Evolutionary conservation across 2,113 vertebrate species (phyloP).

Genomic region (Hassar affinis): DNA sequence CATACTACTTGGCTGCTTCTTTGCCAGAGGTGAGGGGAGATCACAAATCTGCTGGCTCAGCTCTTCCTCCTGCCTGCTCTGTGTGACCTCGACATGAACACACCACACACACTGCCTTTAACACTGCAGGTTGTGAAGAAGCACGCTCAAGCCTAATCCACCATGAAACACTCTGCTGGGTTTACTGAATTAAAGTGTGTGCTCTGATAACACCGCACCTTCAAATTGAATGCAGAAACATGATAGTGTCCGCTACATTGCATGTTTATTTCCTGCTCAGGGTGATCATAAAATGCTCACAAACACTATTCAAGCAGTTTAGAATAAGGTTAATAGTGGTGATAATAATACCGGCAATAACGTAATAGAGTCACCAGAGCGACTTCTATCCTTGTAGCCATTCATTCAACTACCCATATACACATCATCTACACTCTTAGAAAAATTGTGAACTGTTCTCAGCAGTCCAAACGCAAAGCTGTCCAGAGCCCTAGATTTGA

Average conservation of each 20-base stretch:
- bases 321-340: background rate
- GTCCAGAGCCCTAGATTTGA: background rate
- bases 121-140: conserved; percentile 7
- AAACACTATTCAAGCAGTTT: background rate
- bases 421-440: background rate
- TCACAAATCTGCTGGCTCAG: conserved; percentile 5
- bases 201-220: background rate
- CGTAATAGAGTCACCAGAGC: background rate
- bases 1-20: background rate
- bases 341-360: background rate
- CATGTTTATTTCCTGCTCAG: background rate
- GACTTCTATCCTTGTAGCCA: background rate
- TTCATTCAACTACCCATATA: background rate
- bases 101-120: conserved; percentile 36
- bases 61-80: conserved; percentile 1
- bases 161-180: background rate
- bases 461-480: background rate
- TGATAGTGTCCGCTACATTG: background rate
- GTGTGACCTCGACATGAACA: background rate
- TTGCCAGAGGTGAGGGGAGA: background rate
- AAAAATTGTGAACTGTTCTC: background rate
- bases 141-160: background rate
- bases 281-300: background rate
- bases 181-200: conserved; percentile 2
- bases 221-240: background rate